A percentile compares a stretch with the other conserved stretches of the same genome.
Evolutionary conservation across 2,797 vertebrate genomes (phyloP).

Genomic region (Cephalopachus bancanus): DNA sequence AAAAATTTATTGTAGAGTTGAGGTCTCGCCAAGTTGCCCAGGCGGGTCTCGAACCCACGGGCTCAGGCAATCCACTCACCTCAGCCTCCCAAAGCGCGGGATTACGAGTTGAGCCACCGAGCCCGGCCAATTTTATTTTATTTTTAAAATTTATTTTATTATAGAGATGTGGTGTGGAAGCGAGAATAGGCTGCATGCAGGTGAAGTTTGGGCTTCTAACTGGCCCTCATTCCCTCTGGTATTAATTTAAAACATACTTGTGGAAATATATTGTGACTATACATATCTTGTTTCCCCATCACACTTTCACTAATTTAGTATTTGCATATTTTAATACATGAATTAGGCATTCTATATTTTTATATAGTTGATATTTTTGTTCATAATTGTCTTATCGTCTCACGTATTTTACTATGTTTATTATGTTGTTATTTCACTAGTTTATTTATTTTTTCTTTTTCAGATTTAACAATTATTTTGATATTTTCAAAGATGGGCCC

Average conservation of each 20-base stretch:
- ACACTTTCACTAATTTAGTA: neutral
- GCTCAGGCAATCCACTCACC: too few species aligned
- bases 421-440: neutral
- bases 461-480: neutral
- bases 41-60: too few species aligned
- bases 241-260: neutral
- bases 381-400: neutral
- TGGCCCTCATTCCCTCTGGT: too few species aligned
- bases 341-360: neutral
- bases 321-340: neutral
- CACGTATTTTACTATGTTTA: neutral
- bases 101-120: too few species aligned
- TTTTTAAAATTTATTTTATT: too few species aligned
- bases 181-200: too few species aligned
- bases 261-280: neutral
- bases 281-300: neutral
- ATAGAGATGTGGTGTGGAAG: too few species aligned
- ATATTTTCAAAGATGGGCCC: neutral
- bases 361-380: conserved; percentile 21
- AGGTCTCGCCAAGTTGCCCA: too few species aligned
- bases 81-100: too few species aligned
- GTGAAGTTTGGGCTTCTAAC: too few species aligned
- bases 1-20: too few species aligned
- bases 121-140: too few species aligned
- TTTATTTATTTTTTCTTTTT: neutral